phyloP scores from a whole-genome alignment of 1,140 invertebrate species.

The Listronotus oregonensis region DNA sequence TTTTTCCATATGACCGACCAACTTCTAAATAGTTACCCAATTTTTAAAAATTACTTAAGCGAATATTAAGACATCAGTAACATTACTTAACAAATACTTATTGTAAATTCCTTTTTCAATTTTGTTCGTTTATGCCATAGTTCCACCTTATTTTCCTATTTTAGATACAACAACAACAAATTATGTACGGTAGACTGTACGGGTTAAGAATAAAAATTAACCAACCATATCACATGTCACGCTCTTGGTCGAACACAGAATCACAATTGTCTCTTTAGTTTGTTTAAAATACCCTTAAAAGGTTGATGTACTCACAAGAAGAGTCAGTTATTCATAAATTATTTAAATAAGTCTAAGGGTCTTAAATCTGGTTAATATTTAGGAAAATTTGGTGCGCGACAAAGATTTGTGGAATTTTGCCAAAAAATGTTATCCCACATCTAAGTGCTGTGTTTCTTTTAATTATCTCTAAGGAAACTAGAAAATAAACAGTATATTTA shows the following conservation, averaged over 20 bases:
- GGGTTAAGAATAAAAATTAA: slow-evolving; percentile 50
- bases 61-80: neutral
- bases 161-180: slow-evolving; percentile 11
- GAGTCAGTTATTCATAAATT: too few species aligned
- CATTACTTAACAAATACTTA: slow-evolving; percentile 1
- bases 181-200: slow-evolving; percentile 38
- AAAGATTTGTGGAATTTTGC: too few species aligned
- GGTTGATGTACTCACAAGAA: slow-evolving; percentile 15
- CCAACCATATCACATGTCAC: slow-evolving; percentile 53
- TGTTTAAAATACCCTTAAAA: slow-evolving; percentile 30
- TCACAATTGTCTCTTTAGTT: slow-evolving; percentile 45
- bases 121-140: slow-evolving; percentile 4
- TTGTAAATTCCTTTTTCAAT: slow-evolving; percentile 11
- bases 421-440: too few species aligned
- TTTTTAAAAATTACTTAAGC: neutral
- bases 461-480: neutral
- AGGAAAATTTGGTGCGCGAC: too few species aligned
- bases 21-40: too few species aligned
- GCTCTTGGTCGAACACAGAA: slow-evolving; percentile 51
- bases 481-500: too few species aligned
- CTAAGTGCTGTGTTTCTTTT: neutral
- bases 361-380: too few species aligned
- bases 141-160: slow-evolving; percentile 12
- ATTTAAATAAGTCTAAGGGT: too few species aligned
- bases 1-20: too few species aligned